Percentiles rank a stretch among this genome's conserved stretches.
Conservation (phyloP, 2,888 invertebrate genomes). For the Zygothrica quintamaculata region DNA sequence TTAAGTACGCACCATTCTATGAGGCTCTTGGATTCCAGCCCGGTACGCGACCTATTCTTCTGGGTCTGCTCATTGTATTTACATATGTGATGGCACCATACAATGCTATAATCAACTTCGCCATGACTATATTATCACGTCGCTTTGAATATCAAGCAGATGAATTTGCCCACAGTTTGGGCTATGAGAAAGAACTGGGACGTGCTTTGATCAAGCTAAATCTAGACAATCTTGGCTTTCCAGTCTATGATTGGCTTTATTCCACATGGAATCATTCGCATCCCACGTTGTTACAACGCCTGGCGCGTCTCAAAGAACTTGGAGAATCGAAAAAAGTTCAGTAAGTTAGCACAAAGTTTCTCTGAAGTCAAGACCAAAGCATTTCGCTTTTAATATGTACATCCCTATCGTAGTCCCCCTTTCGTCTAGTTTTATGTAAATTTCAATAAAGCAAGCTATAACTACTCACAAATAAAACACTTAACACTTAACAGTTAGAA, state of each 20-base stretch:
- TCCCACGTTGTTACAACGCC: conserved; percentile 96
- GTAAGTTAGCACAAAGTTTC: conserved; percentile 35
- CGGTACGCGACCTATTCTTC: conserved; percentile 92
- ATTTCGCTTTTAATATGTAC: conserved; percentile 38
- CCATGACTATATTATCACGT: conserved; percentile 93
- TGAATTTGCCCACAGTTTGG: conserved; percentile 92
- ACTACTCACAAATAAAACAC: background rate
- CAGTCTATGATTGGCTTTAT: conserved; percentile 95
- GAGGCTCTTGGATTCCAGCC: conserved; percentile 94
- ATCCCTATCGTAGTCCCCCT: conserved; percentile 27
- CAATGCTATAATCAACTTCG: conserved; percentile 93
- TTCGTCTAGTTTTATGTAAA: conserved; percentile 41
- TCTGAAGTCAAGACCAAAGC: conserved; percentile 71
- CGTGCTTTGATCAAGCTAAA: conserved; percentile 96
- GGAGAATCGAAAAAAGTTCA: conserved; percentile 43
- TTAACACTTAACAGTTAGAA: too few species aligned
- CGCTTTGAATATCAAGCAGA: conserved; percentile 98
- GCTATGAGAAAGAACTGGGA: conserved; percentile 90
- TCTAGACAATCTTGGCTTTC: conserved; percentile 98
- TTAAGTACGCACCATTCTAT: conserved; percentile 91
- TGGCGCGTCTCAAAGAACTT: conserved; percentile 85
- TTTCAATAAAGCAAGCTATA: conserved; percentile 49
- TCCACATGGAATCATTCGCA: conserved; percentile 98
- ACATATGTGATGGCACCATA: conserved; percentile 97
- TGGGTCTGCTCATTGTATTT: conserved; percentile 95